Conservation (phyloP, 2,113 vertebrate species). For the Aythya baeri region DNA sequence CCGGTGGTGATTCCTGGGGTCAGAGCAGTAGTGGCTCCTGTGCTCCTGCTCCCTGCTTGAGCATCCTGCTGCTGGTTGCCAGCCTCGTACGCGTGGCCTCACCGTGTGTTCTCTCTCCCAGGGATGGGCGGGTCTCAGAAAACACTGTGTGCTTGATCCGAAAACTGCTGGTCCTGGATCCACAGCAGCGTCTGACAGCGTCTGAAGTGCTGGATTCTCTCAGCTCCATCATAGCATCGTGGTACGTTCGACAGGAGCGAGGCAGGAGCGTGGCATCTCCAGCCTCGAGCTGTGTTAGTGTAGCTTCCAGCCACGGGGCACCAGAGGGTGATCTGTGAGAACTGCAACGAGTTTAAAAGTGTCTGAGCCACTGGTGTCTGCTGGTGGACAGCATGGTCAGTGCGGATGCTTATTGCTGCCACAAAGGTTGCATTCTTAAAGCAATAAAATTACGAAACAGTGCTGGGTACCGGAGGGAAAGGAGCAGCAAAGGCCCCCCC, state of each 20-base stretch:
- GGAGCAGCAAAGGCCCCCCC: too few species aligned
- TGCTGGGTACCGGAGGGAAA: not conserved
- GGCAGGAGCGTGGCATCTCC: not conserved
- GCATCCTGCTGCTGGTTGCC: not conserved
- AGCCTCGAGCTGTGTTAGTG: not conserved
- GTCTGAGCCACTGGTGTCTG: not conserved
- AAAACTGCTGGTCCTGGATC: slow-evolving; percentile 95
- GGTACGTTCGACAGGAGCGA: slow-evolving; percentile 73
- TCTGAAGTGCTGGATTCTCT: slow-evolving; percentile 94
- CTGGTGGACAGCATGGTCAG: not conserved
- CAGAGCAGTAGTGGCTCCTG: not conserved
- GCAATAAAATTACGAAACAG: rapidly evolving
- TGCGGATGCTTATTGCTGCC: not conserved
- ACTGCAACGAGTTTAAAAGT: not conserved
- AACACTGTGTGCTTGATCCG: slow-evolving; percentile 97
- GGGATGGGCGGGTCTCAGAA: slow-evolving; percentile 96
- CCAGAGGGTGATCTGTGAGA: not conserved
- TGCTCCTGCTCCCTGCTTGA: rapidly evolving
- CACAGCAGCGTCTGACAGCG: slow-evolving; percentile 94
- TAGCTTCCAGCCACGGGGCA: not conserved
- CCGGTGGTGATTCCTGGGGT: not conserved
- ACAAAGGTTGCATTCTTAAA: not conserved
- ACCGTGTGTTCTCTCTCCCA: not conserved
- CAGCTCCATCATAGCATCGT: slow-evolving; percentile 93
- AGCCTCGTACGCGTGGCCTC: rapidly evolving